Evolutionary conservation across 2,888 invertebrate genomes (phyloP), one percentile per base, ranked within the genome.

Genomic region (Hirudinaria manillensis): DNA sequence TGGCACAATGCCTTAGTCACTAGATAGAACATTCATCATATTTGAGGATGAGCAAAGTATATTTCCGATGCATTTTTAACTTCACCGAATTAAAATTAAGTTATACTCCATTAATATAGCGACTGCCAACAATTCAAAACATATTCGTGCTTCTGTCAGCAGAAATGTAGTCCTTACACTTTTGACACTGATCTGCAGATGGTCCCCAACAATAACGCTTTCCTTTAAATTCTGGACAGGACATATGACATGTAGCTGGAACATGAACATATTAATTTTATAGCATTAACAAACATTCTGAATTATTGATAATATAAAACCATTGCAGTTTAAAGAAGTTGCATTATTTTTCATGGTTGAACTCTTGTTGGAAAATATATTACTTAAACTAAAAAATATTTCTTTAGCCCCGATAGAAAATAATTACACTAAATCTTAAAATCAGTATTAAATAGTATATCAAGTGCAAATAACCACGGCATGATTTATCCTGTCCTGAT

Each of bases 1-100:
- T 93, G 92, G 84, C 98, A 98, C 82, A 91, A 92, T 74, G 91
- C 91, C 85, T 95, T 95, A 72, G 82, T 82, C 34, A 83, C 83
- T 84, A 93, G 34, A 68, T 34, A 21, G n/a, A 61, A 61, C 10
- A 61, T 7, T 29, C 13, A 61, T 61, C 29, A n/a, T n/a, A n/a
- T n/a, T n/a, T n/a, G n/a, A n/a, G n/a, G n/a, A n/a, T n/a, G n/a
- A n/a, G n/a, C n/a, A n/a, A n/a, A n/a, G n/a, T n/a, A n/a, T n/a
- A n/a, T n/a, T n/a, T n/a, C n/a, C n/a, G 6, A 19, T 27, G 61
- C 24, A 61, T 61, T 2, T 27, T 27, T 1, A 61, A 24, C 24
- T 61, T 61, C 13, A 7, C n/a, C 24, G 19, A 61, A n/a, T n/a
- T n/a, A n/a, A 61, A 61, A 29, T 61, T 24, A 13, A 7, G 19